Evolutionary conservation across 2,888 invertebrate species (phyloP).

Genomic region (Lasioglossum malachurum): DNA sequence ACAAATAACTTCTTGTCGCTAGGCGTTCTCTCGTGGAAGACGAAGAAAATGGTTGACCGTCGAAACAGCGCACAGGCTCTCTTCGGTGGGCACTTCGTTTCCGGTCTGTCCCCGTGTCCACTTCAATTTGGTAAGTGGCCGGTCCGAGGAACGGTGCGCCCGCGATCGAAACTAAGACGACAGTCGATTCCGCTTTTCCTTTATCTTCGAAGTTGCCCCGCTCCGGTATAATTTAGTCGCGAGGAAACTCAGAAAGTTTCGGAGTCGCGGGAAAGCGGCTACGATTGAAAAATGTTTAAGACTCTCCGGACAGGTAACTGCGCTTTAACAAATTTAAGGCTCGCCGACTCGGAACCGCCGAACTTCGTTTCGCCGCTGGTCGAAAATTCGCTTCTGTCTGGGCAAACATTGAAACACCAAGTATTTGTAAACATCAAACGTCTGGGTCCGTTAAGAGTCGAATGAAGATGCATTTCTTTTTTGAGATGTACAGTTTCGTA

Average conservation of each 20-base stretch:
- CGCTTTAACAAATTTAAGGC: constrained; percentile 25
- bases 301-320: constrained; percentile 8
- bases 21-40: background rate
- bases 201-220: background rate
- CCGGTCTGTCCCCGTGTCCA: constrained; percentile 5
- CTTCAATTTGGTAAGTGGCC: constrained; percentile 14
- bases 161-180: background rate
- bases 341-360: background rate
- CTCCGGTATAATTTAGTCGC: constrained; percentile 2
- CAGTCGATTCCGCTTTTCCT: background rate
- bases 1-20: background rate
- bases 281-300: constrained; percentile 22
- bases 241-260: background rate
- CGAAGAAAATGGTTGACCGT: background rate
- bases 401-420: background rate
- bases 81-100: background rate
- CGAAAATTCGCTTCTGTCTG: background rate
- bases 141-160: background rate
- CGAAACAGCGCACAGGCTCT: background rate
- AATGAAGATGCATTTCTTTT: background rate
- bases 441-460: background rate
- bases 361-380: background rate
- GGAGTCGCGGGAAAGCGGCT: background rate
- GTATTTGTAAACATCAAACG: background rate
- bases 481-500: no score